Evolutionary conservation across 2,113 vertebrate species (phyloP), one percentile per base, ranked within the genome.

Genomic region (Elaphurus davidianus): DNA sequence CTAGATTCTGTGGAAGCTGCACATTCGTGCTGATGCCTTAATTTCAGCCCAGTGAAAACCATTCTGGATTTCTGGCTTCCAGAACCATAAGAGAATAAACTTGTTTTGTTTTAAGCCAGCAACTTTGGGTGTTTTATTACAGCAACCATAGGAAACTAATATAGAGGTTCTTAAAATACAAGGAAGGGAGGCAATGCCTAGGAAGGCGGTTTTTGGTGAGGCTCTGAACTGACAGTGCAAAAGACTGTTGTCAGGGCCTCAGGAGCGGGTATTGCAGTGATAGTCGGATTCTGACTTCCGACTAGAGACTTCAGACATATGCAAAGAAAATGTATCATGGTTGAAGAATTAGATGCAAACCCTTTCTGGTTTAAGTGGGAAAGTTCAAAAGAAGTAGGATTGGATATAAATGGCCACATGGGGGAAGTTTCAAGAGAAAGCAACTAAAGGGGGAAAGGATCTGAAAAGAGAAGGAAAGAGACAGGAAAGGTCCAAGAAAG

Each of bases 201-300:
- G 28, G n/a, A 90, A 55, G 17, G 17, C 10, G 74, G 52, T 81
- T 82, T 28, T 25, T 71, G 21, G 4, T 45, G 47, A 47, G 82
- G 54, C 15, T 50, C 62, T 86, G 52, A 50, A 21, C 14, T 27
- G 5, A 89, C 11, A 23, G 6, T 43, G 14, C 45, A 86, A 60
- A 30, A 59, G 43, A 21, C 11, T 21, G 10, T 28, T 2, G 28
- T 33, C 2, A 14, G 2, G 10, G 28, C n/a, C 28, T 21, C 30
- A 28, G 45, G 57, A 30, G 7, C 0, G 11, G 1, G 3, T 5
- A 5, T 28, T 7, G 1, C 3, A 10, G 25, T 5, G 13, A 54
- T 23, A 60, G 52, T 17, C 12, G 6, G 23, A 81, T 28, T 45
- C n/a, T 84, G n/a, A 62, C 12, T 7, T 78, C 36, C 0, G 0